Evolutionary conservation across 2,888 invertebrate genomes (phyloP).

Genomic region (Apotomis betuletana): DNA sequence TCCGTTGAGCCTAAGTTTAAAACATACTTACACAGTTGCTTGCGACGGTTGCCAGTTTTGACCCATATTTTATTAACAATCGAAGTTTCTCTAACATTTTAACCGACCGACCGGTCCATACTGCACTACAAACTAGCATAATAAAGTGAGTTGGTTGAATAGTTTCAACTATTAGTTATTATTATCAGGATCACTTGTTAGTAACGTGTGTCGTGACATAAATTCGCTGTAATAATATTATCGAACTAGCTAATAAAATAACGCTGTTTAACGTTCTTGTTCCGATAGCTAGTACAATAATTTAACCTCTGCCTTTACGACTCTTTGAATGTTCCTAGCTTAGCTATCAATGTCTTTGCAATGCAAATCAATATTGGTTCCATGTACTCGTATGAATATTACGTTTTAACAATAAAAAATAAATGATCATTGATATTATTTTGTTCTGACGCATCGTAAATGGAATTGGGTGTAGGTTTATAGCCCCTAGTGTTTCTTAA

Average conservation of each 20-base stretch:
- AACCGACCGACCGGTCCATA: too few relatives aligned
- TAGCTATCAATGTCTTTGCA: not conserved
- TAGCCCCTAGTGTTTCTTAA: too few relatives aligned
- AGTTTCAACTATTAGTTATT: not conserved
- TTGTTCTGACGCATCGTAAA: too few relatives aligned
- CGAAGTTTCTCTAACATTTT: not conserved
- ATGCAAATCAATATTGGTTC: not conserved
- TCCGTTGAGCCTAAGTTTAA: not conserved
- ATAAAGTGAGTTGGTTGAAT: not conserved
- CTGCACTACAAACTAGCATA: too few relatives aligned
- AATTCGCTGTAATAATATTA: constrained; percentile 23
- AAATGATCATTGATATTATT: not conserved
- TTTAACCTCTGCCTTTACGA: constrained; percentile 24
- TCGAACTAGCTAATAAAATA: constrained; percentile 30
- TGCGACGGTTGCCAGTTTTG: too few relatives aligned
- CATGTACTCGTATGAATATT: not conserved
- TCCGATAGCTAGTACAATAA: constrained; percentile 22
- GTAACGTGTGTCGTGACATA: constrained; percentile 3
- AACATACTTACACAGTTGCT: too few relatives aligned
- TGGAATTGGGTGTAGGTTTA: too few relatives aligned
- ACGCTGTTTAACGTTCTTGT: not conserved
- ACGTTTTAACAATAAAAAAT: not conserved
- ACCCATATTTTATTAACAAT: not conserved
- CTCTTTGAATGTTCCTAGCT: constrained; percentile 10
- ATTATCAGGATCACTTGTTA: constrained; percentile 8